phyloP scores from a whole-genome alignment of 2,888 invertebrate genomes.

The Unio pictorum region DNA sequence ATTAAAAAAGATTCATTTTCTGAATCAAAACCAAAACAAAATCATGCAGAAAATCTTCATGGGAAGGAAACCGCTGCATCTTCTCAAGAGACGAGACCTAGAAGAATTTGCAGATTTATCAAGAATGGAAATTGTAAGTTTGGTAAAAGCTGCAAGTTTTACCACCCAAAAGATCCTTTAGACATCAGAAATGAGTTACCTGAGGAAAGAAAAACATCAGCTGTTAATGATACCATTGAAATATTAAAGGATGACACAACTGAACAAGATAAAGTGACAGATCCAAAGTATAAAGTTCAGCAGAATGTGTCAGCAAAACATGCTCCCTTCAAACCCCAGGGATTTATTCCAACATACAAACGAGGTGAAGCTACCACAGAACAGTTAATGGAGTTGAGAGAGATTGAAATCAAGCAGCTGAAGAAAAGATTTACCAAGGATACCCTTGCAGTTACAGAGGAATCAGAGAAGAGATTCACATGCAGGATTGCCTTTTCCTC shows the following conservation, averaged over 20 bases:
- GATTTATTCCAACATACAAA: constrained; percentile 19
- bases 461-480: constrained; percentile 29
- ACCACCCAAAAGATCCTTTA: constrained; percentile 28
- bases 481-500: constrained; percentile 52
- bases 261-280: not conserved
- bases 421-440: constrained; percentile 59
- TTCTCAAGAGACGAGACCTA: not conserved
- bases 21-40: not conserved
- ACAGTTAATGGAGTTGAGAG: constrained; percentile 41
- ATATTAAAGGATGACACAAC: not conserved
- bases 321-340: constrained; percentile 6
- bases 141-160: constrained; percentile 50
- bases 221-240: constrained; percentile 4
- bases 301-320: not conserved
- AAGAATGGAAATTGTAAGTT: constrained; percentile 44
- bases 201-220: constrained; percentile 1
- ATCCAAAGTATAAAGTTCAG: not conserved
- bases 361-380: constrained; percentile 36
- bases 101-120: constrained; percentile 26
- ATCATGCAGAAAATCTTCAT: not conserved
- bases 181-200: not conserved
- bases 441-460: constrained; percentile 35
- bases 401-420: constrained; percentile 57
- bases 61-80: not conserved
- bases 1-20: no score